A percentile compares a stretch with the other conserved stretches of the same genome.
phyloP scores from a whole-genome alignment of 2,888 invertebrate genomes.

The Hydriomena furcata region DNA sequence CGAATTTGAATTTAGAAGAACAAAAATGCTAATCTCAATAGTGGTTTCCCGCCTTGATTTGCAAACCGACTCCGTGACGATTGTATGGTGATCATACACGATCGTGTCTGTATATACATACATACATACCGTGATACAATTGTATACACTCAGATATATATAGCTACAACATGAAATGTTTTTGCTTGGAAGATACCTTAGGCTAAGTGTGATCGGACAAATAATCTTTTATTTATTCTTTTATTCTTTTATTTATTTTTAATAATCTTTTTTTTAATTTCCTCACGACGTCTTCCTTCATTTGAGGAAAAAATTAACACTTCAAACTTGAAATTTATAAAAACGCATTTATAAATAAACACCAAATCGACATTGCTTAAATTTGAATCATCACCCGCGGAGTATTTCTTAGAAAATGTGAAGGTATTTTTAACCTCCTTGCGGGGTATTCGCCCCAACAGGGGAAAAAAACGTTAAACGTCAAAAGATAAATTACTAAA shows the following conservation, averaged over 20 bases:
- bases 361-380: slow-evolving; percentile 2
- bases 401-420: slow-evolving; percentile 64
- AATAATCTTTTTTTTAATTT: no score
- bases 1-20: slow-evolving; percentile 64
- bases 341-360: background rate
- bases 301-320: no score
- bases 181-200: no score
- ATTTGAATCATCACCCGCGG: slow-evolving; percentile 69
- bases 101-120: slow-evolving; percentile 21
- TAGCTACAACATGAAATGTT: no score
- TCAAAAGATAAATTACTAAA: slow-evolving; percentile 81
- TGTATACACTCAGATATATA: no score
- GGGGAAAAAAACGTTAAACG: slow-evolving; percentile 60
- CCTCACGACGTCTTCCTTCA: no score
- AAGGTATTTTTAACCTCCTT: slow-evolving; percentile 74
- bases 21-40: slow-evolving; percentile 68
- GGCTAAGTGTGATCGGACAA: no score
- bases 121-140: background rate
- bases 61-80: slow-evolving; percentile 73
- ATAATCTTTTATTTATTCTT: no score
- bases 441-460: slow-evolving; percentile 70
- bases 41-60: slow-evolving; percentile 66
- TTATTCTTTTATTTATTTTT: no score
- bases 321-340: no score
- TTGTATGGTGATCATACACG: slow-evolving; percentile 73